Conservation (phyloP, 2,113 vertebrate genomes). For the Ptyas mucosa region DNA sequence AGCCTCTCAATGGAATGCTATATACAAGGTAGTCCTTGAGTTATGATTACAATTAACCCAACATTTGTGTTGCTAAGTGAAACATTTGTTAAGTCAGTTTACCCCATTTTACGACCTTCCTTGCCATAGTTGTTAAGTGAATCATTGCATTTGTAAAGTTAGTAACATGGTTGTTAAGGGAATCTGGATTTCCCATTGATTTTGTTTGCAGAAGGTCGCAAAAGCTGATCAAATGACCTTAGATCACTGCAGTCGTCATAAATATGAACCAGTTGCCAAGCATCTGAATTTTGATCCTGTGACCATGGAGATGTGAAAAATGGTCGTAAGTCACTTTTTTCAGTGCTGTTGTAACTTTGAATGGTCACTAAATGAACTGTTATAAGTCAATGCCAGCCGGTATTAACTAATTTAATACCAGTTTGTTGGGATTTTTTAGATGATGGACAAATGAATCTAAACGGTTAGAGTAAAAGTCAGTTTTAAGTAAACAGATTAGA, state of each 20-base stretch:
- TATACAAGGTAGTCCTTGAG: background rate
- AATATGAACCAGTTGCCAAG: background rate
- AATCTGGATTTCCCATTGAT: background rate
- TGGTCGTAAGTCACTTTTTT: background rate
- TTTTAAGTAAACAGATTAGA: background rate
- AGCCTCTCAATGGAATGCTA: background rate
- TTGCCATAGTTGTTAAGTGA: background rate
- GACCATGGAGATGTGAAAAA: background rate
- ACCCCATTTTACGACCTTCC: background rate
- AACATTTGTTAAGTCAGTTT: background rate
- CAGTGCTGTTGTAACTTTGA: background rate
- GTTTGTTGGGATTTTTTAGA: background rate
- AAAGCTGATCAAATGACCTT: background rate
- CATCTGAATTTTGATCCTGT: background rate
- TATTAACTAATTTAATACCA: background rate
- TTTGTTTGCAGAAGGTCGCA: background rate
- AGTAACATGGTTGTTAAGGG: background rate
- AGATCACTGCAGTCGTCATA: background rate
- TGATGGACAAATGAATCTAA: background rate
- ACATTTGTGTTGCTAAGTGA: background rate
- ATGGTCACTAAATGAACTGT: background rate
- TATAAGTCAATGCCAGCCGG: background rate
- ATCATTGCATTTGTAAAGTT: background rate
- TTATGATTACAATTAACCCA: background rate
- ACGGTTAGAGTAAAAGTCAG: background rate